These are phyloP conservation scores for Rhingia campestris DNA, from an alignment of 2,888 invertebrate species.

Conservation along the genomic window DNA sequence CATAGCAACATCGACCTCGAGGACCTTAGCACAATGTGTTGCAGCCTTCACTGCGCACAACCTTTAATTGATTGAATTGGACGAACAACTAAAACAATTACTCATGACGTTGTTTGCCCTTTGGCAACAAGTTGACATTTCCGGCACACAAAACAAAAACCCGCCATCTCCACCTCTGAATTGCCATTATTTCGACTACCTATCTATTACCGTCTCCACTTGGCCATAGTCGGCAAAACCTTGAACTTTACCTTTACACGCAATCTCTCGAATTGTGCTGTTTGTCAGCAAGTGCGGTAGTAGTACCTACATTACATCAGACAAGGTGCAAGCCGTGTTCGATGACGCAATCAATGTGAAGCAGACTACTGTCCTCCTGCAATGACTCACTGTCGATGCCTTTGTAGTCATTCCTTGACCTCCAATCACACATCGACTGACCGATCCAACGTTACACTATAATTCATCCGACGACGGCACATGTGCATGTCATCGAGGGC, in stretches of 20 bases:
- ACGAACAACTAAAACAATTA: neutral
- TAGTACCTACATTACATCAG: slow-evolving; percentile 29
- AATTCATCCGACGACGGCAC: neutral
- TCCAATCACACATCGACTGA: slow-evolving; percentile 16
- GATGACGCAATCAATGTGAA: slow-evolving; percentile 14
- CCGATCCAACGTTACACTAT: neutral
- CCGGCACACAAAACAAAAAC: neutral
- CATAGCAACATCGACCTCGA: too few species aligned
- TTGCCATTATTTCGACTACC: slow-evolving; percentile 6
- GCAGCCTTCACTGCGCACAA: too few species aligned
- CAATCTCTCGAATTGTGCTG: slow-evolving; percentile 47
- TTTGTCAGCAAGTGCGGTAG: slow-evolving; percentile 1
- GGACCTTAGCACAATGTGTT: too few species aligned
- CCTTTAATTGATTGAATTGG: neutral
- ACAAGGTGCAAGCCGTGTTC: slow-evolving; percentile 1
- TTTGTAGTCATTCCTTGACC: slow-evolving; percentile 23
- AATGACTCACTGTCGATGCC: slow-evolving; percentile 7
- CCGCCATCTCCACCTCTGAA: neutral
- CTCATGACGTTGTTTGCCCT: slow-evolving; percentile 13
- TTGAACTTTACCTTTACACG: slow-evolving; percentile 67
- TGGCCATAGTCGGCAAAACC: slow-evolving; percentile 28
- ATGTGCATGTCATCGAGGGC: slow-evolving; percentile 23
- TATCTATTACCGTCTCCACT: slow-evolving; percentile 21
- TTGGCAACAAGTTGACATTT: slow-evolving; percentile 52
- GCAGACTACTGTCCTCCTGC: neutral